Base-by-base conservation (phyloP, 1,140 invertebrate genomes). In the Adoxophyes honmai region DNA sequence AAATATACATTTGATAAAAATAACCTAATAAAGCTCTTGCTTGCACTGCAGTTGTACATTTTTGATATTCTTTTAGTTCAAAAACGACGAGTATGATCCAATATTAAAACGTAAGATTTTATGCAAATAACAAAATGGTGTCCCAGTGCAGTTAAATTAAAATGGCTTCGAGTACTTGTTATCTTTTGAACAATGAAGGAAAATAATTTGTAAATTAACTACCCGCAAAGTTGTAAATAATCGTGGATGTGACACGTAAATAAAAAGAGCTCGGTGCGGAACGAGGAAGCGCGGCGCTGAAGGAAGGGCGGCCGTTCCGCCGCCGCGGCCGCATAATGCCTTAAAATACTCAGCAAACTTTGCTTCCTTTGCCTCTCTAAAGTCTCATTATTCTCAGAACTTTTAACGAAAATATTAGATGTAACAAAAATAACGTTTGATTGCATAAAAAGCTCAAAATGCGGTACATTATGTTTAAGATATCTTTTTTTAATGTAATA, bases 141-240 rank as follows among this genome's bases (percentile, higher is more conserved):
- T n/a, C n/a, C n/a, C n/a, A n/a, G n/a, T n/a, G n/a, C n/a, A n/a
- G n/a, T n/a, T n/a, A 28, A 28, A 28, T 28, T 28, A 28, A 28
- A 28, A 28, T 28, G 21, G n/a, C n/a, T n/a, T n/a, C n/a, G n/a
- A n/a, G n/a, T n/a, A n/a, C n/a, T n/a, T n/a, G n/a, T n/a, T n/a
- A n/a, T n/a, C 21, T 3, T 28, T 28, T 28, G 21, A 57, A 57
- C 53, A 59, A 53, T 54, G 52, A 66, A 71, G 75, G 65, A 66
- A 70, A 64, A 55, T 74, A 64, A 65, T 69, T 78, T 72, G 57
- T 69, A 78, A 82, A 74, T 86, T 85, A 86, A 86, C 81, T 84
- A 63, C 66, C 77, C 78, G 71, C 75, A 67, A 78, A 78, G 75
- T 68, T 66, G 81, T 86, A 83, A 85, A 85, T 82, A 80, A 74